A percentile compares a stretch with the other conserved stretches of the same genome.
Evolutionary conservation across 2,113 vertebrate species (phyloP).

Genomic region (Gadus macrocephalus): DNA sequence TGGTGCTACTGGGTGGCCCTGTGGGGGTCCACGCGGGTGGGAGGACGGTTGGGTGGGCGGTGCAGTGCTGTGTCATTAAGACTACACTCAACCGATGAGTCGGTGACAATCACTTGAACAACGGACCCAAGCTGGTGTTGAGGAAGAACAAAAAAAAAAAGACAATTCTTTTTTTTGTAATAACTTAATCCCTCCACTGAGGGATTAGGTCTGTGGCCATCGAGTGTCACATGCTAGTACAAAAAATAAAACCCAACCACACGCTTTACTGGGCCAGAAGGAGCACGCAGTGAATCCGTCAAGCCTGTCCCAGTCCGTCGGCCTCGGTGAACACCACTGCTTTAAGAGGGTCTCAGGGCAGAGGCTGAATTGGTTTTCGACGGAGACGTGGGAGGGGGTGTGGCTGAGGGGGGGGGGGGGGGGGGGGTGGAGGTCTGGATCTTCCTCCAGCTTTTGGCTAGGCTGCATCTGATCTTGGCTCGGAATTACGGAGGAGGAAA

Average conservation of each 20-base stretch:
- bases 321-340: slow-evolving; percentile 31
- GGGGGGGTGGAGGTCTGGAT: no score
- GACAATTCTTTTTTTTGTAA: neutral
- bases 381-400: no score
- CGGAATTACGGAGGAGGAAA: no score
- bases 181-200: slow-evolving; percentile 44
- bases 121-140: slow-evolving; percentile 4
- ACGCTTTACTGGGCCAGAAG: slow-evolving; percentile 58
- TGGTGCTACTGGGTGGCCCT: neutral
- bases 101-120: no score
- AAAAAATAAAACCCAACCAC: slow-evolving; percentile 25
- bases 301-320: slow-evolving; percentile 38
- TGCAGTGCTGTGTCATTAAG: neutral
- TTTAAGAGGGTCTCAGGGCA: slow-evolving; percentile 26
- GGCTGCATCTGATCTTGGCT: no score
- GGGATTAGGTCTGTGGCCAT: slow-evolving; percentile 57
- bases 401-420: no score
- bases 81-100: no score
- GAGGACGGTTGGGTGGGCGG: no score
- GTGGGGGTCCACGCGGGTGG: no score
- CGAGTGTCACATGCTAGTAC: slow-evolving; percentile 58
- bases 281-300: slow-evolving; percentile 39
- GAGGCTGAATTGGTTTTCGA: neutral
- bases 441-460: no score
- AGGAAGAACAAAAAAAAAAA: slow-evolving; percentile 13